Evolutionary conservation across 2,113 vertebrate genomes (phyloP).

Genomic region (Triplophysa siluroides): DNA sequence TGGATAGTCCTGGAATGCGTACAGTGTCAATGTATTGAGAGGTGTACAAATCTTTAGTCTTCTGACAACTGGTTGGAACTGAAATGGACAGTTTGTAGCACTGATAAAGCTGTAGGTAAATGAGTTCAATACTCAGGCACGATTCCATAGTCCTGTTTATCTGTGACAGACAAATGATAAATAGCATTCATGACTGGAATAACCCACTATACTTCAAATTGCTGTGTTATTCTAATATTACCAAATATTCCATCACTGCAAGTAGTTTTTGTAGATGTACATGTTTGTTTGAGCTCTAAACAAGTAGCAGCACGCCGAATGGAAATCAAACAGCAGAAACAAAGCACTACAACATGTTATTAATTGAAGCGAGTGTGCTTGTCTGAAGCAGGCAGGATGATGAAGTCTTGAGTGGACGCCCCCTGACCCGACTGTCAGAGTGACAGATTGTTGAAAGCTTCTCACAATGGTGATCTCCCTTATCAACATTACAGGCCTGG

Average conservation of each 20-base stretch:
- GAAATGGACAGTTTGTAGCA: no score
- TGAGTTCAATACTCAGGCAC: no score
- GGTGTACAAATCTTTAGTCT: no score
- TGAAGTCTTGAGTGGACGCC: constrained; percentile 65
- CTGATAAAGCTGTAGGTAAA: no score
- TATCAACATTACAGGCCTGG: constrained; percentile 50
- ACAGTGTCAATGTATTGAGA: no score
- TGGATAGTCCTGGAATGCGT: no score
- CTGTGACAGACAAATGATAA: no score
- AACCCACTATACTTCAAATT: no score
- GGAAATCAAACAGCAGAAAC: constrained; percentile 41
- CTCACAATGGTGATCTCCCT: constrained; percentile 59
- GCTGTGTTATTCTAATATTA: background rate
- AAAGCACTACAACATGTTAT: constrained; percentile 53
- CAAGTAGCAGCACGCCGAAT: constrained; percentile 6
- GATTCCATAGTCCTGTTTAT: no score
- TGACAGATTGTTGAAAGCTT: constrained; percentile 59
- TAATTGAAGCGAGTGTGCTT: constrained; percentile 50
- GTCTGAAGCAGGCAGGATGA: constrained; percentile 55
- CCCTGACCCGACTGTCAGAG: constrained; percentile 61
- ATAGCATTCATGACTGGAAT: no score
- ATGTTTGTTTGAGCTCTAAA: constrained; percentile 16
- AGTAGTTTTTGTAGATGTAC: background rate
- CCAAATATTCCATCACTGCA: background rate
- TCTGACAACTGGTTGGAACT: no score